phyloP scores from a whole-genome alignment of 2,113 vertebrate species.

The Toxostoma redivivum region DNA sequence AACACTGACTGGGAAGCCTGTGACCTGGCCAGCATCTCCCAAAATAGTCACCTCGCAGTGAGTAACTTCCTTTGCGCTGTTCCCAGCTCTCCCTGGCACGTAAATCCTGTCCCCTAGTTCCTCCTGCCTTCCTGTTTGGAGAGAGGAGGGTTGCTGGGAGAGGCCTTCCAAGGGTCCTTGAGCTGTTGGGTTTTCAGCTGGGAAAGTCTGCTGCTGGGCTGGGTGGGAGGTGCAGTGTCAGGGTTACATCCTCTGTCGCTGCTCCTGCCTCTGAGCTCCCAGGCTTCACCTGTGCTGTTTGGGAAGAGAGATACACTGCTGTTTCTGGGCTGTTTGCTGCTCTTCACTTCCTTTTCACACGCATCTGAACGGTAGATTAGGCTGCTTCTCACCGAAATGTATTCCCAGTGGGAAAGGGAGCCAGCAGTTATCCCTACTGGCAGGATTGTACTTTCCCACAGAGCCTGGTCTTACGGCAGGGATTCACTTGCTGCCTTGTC shows the following conservation, averaged over 20 bases:
- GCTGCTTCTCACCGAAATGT: neutral
- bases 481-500: neutral
- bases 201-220: constrained; percentile 22
- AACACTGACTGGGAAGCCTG: constrained; percentile 8
- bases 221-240: constrained; percentile 27
- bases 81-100: constrained; percentile 60
- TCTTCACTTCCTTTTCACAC: constrained; percentile 38
- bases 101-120: constrained; percentile 67
- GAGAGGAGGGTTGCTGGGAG: constrained; percentile 42
- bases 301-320: neutral
- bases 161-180: constrained; percentile 45
- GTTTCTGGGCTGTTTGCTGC: neutral
- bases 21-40: constrained; percentile 58
- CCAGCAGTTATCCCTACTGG: neutral
- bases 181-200: constrained; percentile 47
- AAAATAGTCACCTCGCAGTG: constrained; percentile 52
- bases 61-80: constrained; percentile 63
- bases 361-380: neutral
- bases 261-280: neutral
- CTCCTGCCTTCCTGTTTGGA: constrained; percentile 64
- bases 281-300: constrained; percentile 43
- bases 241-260: constrained; percentile 35
- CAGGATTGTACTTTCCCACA: neutral
- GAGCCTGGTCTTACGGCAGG: neutral
- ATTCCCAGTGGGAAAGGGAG: neutral